phyloP scores from a whole-genome alignment of 2,113 vertebrate species.

The Daboia siamensis region DNA sequence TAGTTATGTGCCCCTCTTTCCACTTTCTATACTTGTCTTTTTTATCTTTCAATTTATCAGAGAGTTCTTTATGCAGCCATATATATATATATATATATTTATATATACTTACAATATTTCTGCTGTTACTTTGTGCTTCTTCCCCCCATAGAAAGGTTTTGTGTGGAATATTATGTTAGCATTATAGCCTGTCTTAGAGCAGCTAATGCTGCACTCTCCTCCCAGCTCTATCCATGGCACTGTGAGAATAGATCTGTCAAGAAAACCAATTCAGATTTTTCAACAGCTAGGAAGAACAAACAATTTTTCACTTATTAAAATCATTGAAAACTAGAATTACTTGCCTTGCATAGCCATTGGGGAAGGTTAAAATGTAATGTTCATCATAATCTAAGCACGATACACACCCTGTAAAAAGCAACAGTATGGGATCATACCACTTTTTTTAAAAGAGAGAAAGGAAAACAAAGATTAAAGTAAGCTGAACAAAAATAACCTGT shows the following conservation, averaged over 20 bases:
- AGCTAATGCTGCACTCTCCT: slow-evolving; percentile 94
- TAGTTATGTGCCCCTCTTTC: no score
- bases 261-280: slow-evolving; percentile 11
- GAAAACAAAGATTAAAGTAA: neutral
- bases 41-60: no score
- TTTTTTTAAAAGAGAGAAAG: neutral
- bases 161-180: slow-evolving; percentile 96
- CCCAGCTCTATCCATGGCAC: slow-evolving; percentile 99
- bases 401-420: slow-evolving; percentile 82
- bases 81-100: neutral
- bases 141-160: slow-evolving; percentile 98
- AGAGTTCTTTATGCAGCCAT: no score
- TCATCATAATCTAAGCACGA: slow-evolving; percentile 96
- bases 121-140: slow-evolving; percentile 97
- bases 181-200: slow-evolving; percentile 95
- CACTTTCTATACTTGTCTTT: no score
- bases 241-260: slow-evolving; percentile 93
- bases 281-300: neutral
- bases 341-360: slow-evolving; percentile 96
- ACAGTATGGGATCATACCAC: neutral
- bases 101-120: slow-evolving; percentile 89
- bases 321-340: slow-evolving; percentile 37
- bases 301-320: neutral
- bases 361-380: slow-evolving; percentile 97
- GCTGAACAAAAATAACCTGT: neutral